Evolutionary conservation across 1,140 invertebrate genomes (phyloP).

Genomic region (Samia ricini): DNA sequence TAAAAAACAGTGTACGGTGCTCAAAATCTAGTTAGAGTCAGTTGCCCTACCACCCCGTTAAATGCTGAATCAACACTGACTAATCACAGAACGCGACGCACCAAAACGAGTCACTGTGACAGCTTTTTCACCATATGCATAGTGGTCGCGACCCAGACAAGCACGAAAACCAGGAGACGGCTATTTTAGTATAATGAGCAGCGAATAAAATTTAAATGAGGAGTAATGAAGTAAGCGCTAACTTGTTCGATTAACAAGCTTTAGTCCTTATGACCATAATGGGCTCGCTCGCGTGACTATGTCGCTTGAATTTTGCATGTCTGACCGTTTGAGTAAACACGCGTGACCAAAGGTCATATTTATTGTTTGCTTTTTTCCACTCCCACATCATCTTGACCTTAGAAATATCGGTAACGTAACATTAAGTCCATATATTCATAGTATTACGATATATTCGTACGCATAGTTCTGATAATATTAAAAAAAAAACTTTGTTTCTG

Average conservation of each 20-base stretch:
- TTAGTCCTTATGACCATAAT: neutral
- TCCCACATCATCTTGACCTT: neutral
- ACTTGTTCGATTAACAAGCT: neutral
- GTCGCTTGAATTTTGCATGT: slow-evolving; percentile 28
- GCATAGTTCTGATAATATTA: too few species aligned
- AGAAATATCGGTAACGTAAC: neutral
- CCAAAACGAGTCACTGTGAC: too few species aligned
- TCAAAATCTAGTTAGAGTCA: too few species aligned
- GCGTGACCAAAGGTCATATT: slow-evolving; percentile 32
- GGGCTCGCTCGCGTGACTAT: slow-evolving; percentile 31
- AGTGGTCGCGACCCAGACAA: too few species aligned
- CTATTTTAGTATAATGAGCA: neutral
- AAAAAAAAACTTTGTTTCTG: too few species aligned
- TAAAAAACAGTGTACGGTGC: too few species aligned
- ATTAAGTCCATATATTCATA: neutral
- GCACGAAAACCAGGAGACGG: too few species aligned
- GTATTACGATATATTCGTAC: too few species aligned
- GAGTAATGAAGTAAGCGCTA: neutral
- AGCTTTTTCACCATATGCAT: too few species aligned
- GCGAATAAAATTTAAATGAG: neutral
- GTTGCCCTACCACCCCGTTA: too few species aligned
- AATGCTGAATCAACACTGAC: too few species aligned
- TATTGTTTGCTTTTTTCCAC: slow-evolving; percentile 9
- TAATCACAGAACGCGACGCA: too few species aligned
- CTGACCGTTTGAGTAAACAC: slow-evolving; percentile 21